Evolutionary conservation across 2,113 vertebrate genomes (phyloP).

Genomic region (Pica pica): DNA sequence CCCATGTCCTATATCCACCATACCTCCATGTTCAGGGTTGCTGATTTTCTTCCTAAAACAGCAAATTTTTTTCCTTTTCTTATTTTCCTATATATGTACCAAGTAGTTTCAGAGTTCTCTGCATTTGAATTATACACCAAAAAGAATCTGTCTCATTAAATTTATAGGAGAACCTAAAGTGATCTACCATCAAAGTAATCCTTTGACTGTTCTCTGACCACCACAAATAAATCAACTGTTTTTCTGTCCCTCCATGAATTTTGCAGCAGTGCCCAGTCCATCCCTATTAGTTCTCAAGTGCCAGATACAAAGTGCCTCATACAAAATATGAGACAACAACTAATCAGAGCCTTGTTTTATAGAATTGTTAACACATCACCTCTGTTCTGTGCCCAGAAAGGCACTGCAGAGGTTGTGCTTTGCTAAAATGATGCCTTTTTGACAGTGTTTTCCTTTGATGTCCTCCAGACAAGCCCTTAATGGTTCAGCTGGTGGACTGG

Average conservation of each 20-base stretch:
- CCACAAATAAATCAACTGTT: background rate
- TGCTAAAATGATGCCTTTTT: background rate
- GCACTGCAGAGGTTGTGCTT: background rate
- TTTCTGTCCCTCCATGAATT: background rate
- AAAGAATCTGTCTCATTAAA: background rate
- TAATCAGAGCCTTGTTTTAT: background rate
- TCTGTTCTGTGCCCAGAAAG: background rate
- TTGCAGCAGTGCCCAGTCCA: background rate
- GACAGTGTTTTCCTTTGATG: background rate
- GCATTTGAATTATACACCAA: background rate
- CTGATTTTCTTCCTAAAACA: background rate
- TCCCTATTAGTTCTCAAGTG: background rate
- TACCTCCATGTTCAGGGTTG: background rate
- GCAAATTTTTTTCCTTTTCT: background rate
- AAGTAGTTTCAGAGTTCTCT: background rate
- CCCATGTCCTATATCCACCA: background rate
- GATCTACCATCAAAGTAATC: background rate
- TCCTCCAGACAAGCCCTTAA: conserved; percentile 80
- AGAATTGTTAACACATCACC: background rate
- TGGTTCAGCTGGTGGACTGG: conserved; percentile 90
- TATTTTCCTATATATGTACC: fast-evolving
- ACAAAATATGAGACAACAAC: background rate
- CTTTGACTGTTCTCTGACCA: background rate
- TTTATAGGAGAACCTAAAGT: background rate
- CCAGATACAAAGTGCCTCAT: background rate